Base-by-base conservation (phyloP, 2,888 invertebrate genomes). In the Agonopterix heracliana region DNA sequence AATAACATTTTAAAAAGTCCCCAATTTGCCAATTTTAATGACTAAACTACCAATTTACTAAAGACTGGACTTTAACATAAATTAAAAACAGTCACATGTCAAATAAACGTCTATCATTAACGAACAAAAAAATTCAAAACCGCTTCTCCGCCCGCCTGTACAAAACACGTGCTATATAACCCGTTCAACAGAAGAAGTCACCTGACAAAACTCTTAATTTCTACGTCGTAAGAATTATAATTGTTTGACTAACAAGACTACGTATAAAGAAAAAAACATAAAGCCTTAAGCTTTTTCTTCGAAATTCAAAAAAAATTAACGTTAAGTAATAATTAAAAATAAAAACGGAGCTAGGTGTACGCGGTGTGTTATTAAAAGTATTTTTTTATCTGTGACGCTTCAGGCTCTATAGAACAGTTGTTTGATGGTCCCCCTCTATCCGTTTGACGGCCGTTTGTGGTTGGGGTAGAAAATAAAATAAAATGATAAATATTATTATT, bases 211-310 rank as follows among this genome's bases (percentile, higher is more conserved):
- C 26, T 26, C 26, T 26, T 26, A 26, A 26, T 26, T 26, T 26
- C 26, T 26, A 26, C 26, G 3, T 7, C 26, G 26, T 26, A 26
- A 26, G 26, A 26, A 26, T 26, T 5, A 26, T 26, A 26, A 26
- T 50, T 52, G 42, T 47, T 51, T 47, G 67, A 71, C 72, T 56
- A 50, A 47, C 61, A 66, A 64, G 58, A 59, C 68, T 67, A 9
- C 41, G 13, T 38, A 4, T 12, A 12, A 41, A n/a, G n/a, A 13
- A 41, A 41, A 11, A 26, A 26, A 26, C 5, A 26, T 26, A 26
- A 26, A 26, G 26, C 26, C 26, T 26, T 26, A 26, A 26, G 26
- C 26, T 5, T 26, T 26, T 26, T 63, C 62, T 62, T 53, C 55
- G 56, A 60, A 66, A 66, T 65, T 46, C 48, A 46, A 54, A 60